Evolutionary conservation across 2,797 vertebrate genomes (phyloP).

Genomic region (Echiichthys vipera): DNA sequence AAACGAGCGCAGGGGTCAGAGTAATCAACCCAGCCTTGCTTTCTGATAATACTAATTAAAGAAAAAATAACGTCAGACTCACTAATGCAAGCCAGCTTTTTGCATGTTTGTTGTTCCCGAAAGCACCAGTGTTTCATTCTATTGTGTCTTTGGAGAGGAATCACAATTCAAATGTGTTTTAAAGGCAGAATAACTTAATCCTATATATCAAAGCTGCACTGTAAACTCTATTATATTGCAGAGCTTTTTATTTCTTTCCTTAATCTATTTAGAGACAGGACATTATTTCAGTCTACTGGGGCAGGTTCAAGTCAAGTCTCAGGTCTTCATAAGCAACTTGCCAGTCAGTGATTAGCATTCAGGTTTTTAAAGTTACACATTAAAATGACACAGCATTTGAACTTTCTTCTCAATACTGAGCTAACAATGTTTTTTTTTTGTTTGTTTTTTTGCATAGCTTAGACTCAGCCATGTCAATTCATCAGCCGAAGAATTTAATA

Average conservation of each 20-base stretch:
- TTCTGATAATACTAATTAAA: slow-evolving; percentile 29
- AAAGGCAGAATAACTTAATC: not conserved
- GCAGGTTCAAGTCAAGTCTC: not conserved
- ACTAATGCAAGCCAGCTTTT: not conserved
- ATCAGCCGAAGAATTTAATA: not conserved
- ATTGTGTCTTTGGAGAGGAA: not conserved
- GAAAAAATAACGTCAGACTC: not conserved
- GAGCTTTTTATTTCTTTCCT: not conserved
- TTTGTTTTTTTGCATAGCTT: not conserved
- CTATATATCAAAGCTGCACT: not conserved
- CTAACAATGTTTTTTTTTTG: not conserved
- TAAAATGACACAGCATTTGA: not conserved
- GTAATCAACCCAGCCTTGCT: slow-evolving; percentile 26
- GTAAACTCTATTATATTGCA: not conserved
- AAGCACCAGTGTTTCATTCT: not conserved
- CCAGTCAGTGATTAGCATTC: not conserved
- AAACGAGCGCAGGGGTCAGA: slow-evolving; percentile 32
- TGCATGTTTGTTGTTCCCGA: not conserved
- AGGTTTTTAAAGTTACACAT: not conserved
- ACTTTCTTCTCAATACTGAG: not conserved
- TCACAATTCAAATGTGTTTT: not conserved
- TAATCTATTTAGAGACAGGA: not conserved
- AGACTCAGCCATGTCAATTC: not conserved
- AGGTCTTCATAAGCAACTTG: not conserved
- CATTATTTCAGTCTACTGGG: not conserved